Conservation (phyloP, 2,888 invertebrate species). For the Tineola bisselliella region DNA sequence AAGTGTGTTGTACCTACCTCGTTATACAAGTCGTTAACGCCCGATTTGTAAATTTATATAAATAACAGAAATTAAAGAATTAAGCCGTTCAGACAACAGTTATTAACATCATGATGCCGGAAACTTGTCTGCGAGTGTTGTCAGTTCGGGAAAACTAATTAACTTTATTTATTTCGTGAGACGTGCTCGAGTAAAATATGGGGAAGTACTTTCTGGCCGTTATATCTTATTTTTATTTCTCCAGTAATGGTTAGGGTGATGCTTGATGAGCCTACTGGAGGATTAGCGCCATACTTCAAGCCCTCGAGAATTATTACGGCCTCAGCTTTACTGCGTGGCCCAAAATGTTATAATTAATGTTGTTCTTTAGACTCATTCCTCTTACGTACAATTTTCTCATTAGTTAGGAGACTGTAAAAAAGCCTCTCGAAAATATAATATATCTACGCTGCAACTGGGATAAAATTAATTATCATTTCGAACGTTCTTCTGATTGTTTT, state of each 20-base stretch:
- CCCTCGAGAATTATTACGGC: constrained; percentile 8
- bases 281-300: not conserved
- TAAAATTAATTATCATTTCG: too few relatives aligned
- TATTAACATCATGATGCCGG: not conserved
- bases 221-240: constrained; percentile 11
- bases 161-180: constrained; percentile 17
- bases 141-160: constrained; percentile 17
- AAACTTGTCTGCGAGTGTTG: not conserved
- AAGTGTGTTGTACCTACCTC: too few relatives aligned
- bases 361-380: not conserved
- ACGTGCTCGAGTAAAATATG: constrained; percentile 15
- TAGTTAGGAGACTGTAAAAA: too few relatives aligned
- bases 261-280: constrained; percentile 8
- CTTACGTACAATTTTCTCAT: too few relatives aligned
- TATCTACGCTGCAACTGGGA: too few relatives aligned
- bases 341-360: not conserved
- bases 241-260: constrained; percentile 2
- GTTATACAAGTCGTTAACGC: too few relatives aligned
- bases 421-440: too few relatives aligned
- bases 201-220: not conserved
- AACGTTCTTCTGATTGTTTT: too few relatives aligned
- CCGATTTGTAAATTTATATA: not conserved
- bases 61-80: not conserved
- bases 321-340: not conserved
- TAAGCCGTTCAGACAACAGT: not conserved